Evolutionary conservation across 1,140 invertebrate species (phyloP).

Genomic region (Meloidogyne hapla): DNA sequence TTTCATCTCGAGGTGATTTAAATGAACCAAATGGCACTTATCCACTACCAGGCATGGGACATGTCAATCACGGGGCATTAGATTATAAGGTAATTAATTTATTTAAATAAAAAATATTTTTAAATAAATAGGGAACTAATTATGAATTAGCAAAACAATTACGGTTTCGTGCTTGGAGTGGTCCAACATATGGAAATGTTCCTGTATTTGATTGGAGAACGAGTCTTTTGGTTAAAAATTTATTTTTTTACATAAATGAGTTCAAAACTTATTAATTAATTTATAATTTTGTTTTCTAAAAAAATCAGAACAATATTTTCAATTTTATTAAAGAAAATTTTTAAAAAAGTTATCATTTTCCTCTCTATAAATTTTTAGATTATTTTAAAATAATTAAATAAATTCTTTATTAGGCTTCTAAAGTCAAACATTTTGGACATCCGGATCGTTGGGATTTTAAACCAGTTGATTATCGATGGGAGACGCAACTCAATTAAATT

Average conservation of each 20-base stretch:
- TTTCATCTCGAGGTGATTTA: constrained; percentile 61
- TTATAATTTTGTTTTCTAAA: too few relatives aligned
- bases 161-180: constrained; percentile 69
- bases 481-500: constrained; percentile 28
- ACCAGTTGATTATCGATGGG: constrained; percentile 36
- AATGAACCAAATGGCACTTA: constrained; percentile 60
- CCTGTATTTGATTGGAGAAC: constrained; percentile 46
- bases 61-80: constrained; percentile 71
- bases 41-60: constrained; percentile 71
- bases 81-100: constrained; percentile 70
- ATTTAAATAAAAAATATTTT: constrained; percentile 2
- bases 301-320: too few relatives aligned
- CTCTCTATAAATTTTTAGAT: too few relatives aligned
- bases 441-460: constrained; percentile 34
- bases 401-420: constrained; percentile 22
- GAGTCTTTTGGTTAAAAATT: constrained; percentile 24
- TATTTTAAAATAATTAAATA: background rate
- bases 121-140: constrained; percentile 65
- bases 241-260: too few relatives aligned
- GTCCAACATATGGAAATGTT: constrained; percentile 69
- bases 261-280: too few relatives aligned
- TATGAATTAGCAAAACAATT: constrained; percentile 65
- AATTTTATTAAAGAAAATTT: too few relatives aligned
- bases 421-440: constrained; percentile 31
- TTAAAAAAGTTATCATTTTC: background rate